These are phyloP conservation scores for Mesorhabditis spiculigera DNA, from an alignment of 2,888 invertebrate genomes.

Conservation along the genomic window DNA sequence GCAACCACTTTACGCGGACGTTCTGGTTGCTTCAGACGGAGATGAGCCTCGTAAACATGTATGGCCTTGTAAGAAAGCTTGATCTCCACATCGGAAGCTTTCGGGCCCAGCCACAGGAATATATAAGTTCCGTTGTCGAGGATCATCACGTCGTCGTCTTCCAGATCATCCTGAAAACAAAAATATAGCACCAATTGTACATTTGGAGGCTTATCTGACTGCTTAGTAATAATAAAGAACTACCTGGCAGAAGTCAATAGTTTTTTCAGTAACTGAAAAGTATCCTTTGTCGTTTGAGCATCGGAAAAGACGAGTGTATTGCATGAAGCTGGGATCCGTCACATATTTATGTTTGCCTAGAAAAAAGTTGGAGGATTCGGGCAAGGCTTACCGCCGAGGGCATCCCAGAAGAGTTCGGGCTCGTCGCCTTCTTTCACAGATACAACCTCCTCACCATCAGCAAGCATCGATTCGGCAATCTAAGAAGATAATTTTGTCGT, in stretches of 20 bases:
- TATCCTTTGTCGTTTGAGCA: slow-evolving; percentile 99
- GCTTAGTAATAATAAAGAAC: slow-evolving; percentile 7
- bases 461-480: slow-evolving; percentile 49
- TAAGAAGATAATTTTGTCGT: slow-evolving; percentile 18
- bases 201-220: not conserved
- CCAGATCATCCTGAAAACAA: slow-evolving; percentile 80
- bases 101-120: slow-evolving; percentile 92
- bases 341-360: slow-evolving; percentile 34
- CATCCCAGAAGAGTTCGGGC: slow-evolving; percentile 50
- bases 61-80: slow-evolving; percentile 97
- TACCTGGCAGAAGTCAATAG: slow-evolving; percentile 93
- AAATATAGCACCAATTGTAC: slow-evolving; percentile 8
- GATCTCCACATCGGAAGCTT: slow-evolving; percentile 95
- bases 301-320: slow-evolving; percentile 86
- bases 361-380: slow-evolving; percentile 3
- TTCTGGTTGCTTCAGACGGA: slow-evolving; percentile 89
- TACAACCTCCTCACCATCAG: slow-evolving; percentile 42
- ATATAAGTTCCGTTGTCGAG: slow-evolving; percentile 96
- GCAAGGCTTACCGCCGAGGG: slow-evolving; percentile 44
- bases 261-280: slow-evolving; percentile 97
- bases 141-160: slow-evolving; percentile 99
- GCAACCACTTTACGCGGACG: slow-evolving; percentile 84
- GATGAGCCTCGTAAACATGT: slow-evolving; percentile 94
- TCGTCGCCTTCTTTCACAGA: slow-evolving; percentile 52
- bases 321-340: slow-evolving; percentile 80